These are phyloP conservation scores for Xanthorhoe spadicearia DNA, from an alignment of 2,888 invertebrate species.

Conservation along the genomic window DNA sequence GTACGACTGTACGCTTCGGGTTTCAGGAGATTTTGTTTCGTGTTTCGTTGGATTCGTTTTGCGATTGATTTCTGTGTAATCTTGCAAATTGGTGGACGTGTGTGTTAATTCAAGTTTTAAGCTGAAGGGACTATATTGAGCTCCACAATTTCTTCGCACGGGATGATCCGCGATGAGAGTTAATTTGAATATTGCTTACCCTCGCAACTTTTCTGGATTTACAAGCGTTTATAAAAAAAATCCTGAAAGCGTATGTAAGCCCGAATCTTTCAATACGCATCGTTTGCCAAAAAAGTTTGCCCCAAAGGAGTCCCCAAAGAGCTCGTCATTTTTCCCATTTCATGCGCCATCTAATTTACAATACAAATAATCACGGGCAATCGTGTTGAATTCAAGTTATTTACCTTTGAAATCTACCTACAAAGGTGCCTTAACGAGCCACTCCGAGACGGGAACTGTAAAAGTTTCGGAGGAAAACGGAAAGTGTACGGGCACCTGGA, in stretches of 20 bases:
- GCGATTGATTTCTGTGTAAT: slow-evolving; percentile 44
- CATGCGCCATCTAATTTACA: slow-evolving; percentile 60
- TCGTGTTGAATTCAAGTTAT: slow-evolving; percentile 62
- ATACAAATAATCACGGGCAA: slow-evolving; percentile 69
- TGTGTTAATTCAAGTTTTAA: slow-evolving; percentile 7
- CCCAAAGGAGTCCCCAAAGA: slow-evolving; percentile 33
- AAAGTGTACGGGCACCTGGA: slow-evolving; percentile 49
- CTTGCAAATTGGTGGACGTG: slow-evolving; percentile 32
- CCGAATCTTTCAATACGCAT: slow-evolving; percentile 29
- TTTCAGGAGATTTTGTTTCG: slow-evolving; percentile 54
- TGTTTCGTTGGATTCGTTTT: slow-evolving; percentile 46
- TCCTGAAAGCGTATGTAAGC: slow-evolving; percentile 16
- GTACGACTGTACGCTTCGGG: slow-evolving; percentile 44
- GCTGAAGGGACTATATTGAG: background rate
- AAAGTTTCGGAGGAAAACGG: slow-evolving; percentile 59
- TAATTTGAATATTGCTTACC: background rate
- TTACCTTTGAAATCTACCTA: slow-evolving; percentile 62
- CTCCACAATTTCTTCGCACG: background rate
- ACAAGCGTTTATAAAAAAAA: slow-evolving; percentile 5
- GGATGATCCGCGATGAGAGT: background rate
- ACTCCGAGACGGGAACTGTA: slow-evolving; percentile 58
- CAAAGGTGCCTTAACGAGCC: slow-evolving; percentile 72
- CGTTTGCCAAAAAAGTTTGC: slow-evolving; percentile 38
- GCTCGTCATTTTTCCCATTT: slow-evolving; percentile 43
- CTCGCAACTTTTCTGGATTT: background rate